phyloP scores from a whole-genome alignment of 2,113 vertebrate species.

The Egretta garzetta region DNA sequence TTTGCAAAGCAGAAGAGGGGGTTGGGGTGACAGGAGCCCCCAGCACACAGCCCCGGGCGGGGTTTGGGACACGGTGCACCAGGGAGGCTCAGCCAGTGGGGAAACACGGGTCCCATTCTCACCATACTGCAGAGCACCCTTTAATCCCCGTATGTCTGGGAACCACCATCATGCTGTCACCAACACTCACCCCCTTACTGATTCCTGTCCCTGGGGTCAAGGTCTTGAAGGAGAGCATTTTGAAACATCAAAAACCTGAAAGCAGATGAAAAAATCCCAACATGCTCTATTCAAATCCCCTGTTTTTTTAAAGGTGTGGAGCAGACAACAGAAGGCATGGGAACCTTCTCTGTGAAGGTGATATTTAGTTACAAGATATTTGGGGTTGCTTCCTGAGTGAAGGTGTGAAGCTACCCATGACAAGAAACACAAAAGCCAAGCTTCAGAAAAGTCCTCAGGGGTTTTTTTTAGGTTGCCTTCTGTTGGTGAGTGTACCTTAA shows the following conservation, averaged over 20 bases:
- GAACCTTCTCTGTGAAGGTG: not conserved
- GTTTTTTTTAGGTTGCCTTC: not conserved
- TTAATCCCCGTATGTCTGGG: not conserved
- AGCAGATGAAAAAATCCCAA: not conserved
- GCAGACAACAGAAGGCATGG: not conserved
- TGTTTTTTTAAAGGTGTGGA: not conserved
- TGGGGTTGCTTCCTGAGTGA: not conserved
- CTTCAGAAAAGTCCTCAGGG: not conserved
- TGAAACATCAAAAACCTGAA: not conserved
- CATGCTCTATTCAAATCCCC: fast-evolving
- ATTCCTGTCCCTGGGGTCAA: not conserved
- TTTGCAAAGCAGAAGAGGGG: not conserved
- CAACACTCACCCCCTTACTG: not conserved
- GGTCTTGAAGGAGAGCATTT: not conserved
- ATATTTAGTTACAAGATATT: not conserved
- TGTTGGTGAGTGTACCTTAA: not conserved
- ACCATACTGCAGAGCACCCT: not conserved
- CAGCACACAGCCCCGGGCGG: not conserved
- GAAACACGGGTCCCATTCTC: not conserved
- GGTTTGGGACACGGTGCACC: fast-evolving
- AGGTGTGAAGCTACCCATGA: not conserved
- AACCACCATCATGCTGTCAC: not conserved
- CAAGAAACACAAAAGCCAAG: not conserved
- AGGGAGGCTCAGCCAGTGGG: too few relatives aligned
- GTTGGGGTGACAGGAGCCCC: not conserved